phyloP scores from a whole-genome alignment of 2,113 vertebrate species.

The Grammomys surdaster region DNA sequence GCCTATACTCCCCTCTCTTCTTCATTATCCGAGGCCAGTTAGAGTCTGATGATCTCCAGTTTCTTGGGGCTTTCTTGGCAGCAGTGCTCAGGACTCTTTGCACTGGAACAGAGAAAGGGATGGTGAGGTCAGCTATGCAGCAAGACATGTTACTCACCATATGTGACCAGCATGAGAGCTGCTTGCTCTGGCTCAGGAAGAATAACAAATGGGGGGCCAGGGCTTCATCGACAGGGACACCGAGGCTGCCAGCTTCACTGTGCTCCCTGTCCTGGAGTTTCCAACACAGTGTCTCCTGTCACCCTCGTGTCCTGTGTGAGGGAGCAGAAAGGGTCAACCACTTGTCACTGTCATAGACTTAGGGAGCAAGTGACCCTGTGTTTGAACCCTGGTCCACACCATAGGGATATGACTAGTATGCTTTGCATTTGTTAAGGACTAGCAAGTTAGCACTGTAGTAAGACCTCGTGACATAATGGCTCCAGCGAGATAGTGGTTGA shows the following conservation, averaged over 20 bases:
- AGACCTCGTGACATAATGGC: background rate
- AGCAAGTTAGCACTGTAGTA: background rate
- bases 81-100: background rate
- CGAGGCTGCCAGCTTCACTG: background rate
- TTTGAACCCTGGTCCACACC: background rate
- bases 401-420: background rate
- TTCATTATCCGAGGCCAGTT: background rate
- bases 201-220: background rate
- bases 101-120: conserved; percentile 37
- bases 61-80: background rate
- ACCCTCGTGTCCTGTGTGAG: background rate
- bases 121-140: background rate
- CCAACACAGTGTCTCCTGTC: background rate
- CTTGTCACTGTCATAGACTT: background rate
- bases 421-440: background rate
- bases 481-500: accelerated
- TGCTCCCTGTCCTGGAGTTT: accelerated
- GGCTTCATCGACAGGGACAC: too few species aligned
- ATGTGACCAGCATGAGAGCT: background rate
- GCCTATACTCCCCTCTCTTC: background rate
- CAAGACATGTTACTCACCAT: background rate
- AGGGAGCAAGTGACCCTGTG: conserved; percentile 31
- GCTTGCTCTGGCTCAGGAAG: background rate
- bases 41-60: background rate
- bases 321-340: background rate